Percentiles rank a stretch among this genome's conserved stretches.
phyloP scores from a whole-genome alignment of 2,797 vertebrate species.

The Dermochelys coriacea region DNA sequence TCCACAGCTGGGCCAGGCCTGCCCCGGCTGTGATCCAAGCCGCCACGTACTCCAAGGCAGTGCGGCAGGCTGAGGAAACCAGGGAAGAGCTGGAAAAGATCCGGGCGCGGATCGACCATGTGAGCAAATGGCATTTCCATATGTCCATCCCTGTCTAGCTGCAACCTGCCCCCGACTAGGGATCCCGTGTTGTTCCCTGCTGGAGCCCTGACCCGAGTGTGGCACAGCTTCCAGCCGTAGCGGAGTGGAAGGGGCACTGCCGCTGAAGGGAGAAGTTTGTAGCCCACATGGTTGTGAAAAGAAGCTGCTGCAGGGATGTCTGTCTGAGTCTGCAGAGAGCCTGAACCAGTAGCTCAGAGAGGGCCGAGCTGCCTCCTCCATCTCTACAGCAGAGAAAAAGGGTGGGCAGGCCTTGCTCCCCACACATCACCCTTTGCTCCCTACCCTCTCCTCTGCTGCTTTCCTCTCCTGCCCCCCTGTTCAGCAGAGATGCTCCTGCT shows the following conservation, averaged over 20 bases:
- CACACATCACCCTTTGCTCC: too few species aligned
- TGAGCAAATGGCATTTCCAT: neutral
- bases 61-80: neutral
- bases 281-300: neutral
- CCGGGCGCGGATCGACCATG: neutral
- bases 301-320: neutral
- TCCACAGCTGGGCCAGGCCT: neutral
- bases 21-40: neutral
- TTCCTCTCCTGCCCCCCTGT: too few species aligned
- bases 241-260: neutral
- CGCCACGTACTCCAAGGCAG: neutral
- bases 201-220: too few species aligned
- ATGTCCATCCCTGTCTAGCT: neutral
- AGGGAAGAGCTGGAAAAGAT: conserved; percentile 13
- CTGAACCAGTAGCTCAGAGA: too few species aligned
- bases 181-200: neutral
- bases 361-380: neutral
- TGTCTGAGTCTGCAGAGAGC: neutral
- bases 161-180: neutral
- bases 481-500: too few species aligned
- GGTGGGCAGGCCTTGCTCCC: too few species aligned
- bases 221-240: neutral
- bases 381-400: neutral
- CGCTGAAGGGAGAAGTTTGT: neutral
- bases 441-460: too few species aligned